A percentile compares a stretch with the other conserved stretches of the same genome.
Conservation (phyloP, 1,140 invertebrate genomes). For the Trissolcus basalis region DNA sequence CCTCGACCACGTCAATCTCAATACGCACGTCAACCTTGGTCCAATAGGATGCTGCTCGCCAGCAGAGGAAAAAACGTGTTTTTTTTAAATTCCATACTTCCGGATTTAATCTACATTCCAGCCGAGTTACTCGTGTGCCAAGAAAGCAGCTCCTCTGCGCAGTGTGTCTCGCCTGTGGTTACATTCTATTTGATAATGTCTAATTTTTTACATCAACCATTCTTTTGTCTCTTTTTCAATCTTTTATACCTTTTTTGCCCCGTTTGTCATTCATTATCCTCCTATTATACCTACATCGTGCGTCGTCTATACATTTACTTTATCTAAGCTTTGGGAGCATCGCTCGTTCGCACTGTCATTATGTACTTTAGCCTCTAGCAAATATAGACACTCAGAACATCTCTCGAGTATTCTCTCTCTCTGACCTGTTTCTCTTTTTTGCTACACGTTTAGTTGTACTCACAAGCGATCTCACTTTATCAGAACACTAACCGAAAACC, state of each 20-base stretch:
- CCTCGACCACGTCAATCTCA: too few relatives aligned
- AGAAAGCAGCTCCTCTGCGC: slow-evolving; percentile 7
- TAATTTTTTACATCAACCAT: slow-evolving; percentile 20
- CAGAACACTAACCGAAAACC: slow-evolving; percentile 45
- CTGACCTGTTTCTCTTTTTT: slow-evolving; percentile 52
- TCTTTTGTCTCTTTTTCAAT: slow-evolving; percentile 34
- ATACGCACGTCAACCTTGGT: too few relatives aligned
- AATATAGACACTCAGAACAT: slow-evolving; percentile 51
- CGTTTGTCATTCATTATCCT: slow-evolving; percentile 31
- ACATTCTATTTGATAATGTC: slow-evolving; percentile 27
- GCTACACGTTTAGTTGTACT: slow-evolving; percentile 47
- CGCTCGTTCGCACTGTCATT: slow-evolving; percentile 59
- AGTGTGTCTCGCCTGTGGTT: slow-evolving; percentile 24
- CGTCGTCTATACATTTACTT: slow-evolving; percentile 57
- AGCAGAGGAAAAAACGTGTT: too few relatives aligned
- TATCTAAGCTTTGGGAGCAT: slow-evolving; percentile 58
- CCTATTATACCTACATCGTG: slow-evolving; percentile 33
- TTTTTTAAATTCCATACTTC: too few relatives aligned
- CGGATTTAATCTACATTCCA: too few relatives aligned
- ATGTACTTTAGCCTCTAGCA: slow-evolving; percentile 58
- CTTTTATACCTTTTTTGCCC: slow-evolving; percentile 24
- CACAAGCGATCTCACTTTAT: slow-evolving; percentile 56
- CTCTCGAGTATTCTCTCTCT: slow-evolving; percentile 51
- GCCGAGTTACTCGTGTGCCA: too few relatives aligned
- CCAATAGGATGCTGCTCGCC: too few relatives aligned